Conservation (phyloP, 2,113 vertebrate species). For the Mus pahari region DNA sequence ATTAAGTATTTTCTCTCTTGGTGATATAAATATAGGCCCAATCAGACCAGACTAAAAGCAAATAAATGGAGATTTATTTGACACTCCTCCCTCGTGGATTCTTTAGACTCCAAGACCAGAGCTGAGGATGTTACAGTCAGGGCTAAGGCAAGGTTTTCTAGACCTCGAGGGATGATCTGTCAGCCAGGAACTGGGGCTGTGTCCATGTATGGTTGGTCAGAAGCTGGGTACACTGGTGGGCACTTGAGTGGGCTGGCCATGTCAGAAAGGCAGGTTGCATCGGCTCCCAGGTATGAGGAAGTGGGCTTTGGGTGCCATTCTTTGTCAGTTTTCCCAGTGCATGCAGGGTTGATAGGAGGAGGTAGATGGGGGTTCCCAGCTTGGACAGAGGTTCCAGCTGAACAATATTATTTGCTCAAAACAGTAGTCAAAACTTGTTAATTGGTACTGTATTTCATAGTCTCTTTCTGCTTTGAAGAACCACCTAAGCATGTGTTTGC, state of each 20-base stretch:
- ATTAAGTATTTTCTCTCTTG: too few relatives aligned
- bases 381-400: not conserved
- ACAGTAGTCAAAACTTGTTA: not conserved
- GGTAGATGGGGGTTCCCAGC: not conserved
- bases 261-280: not conserved
- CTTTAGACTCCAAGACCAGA: not conserved
- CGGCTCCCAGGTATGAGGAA: not conserved
- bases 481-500: not conserved
- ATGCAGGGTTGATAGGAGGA: not conserved
- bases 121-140: not conserved
- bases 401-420: not conserved
- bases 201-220: not conserved
- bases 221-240: not conserved
- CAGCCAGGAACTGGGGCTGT: not conserved
- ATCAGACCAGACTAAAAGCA: not conserved
- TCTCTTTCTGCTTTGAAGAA: slow-evolving; percentile 38
- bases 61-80: not conserved
- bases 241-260: not conserved
- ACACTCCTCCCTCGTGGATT: not conserved
- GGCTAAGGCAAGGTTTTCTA: not conserved
- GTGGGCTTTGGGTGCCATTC: not conserved
- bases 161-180: not conserved
- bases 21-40: not conserved
- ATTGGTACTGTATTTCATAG: not conserved
- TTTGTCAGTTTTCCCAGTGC: not conserved